These are phyloP conservation scores for Amiota communis DNA, from an alignment of 2,888 invertebrate genomes.

Conservation along the genomic window DNA sequence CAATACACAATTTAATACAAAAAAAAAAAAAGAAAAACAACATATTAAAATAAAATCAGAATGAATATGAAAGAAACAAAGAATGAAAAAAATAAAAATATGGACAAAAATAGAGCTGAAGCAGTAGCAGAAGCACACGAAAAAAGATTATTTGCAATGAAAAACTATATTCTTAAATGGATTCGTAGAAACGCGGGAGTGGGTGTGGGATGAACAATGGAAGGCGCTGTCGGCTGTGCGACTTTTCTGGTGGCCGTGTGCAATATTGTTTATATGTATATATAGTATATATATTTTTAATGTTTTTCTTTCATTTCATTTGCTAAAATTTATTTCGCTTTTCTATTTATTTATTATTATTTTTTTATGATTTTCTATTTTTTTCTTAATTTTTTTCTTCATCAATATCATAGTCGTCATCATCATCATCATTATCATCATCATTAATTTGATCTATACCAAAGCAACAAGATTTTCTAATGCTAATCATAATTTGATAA, in stretches of 20 bases:
- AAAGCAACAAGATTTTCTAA: background rate
- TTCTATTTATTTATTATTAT: slow-evolving; percentile 26
- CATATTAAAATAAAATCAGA: slow-evolving; percentile 29
- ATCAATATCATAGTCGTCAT: background rate
- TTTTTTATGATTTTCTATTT: slow-evolving; percentile 8
- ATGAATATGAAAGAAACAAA: slow-evolving; percentile 41
- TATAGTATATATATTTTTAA: slow-evolving; percentile 47
- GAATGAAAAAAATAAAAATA: slow-evolving; percentile 11
- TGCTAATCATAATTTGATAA: slow-evolving; percentile 14
- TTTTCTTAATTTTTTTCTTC: background rate
- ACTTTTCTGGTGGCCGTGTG: slow-evolving; percentile 69
- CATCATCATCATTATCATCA: background rate
- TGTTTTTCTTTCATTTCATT: slow-evolving; percentile 45
- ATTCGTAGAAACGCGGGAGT: slow-evolving; percentile 25
- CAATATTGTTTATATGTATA: slow-evolving; percentile 72
- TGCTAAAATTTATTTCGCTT: slow-evolving; percentile 11
- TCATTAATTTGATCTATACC: no score
- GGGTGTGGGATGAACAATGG: background rate
- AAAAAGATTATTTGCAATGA: slow-evolving; percentile 64
- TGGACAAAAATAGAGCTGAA: slow-evolving; percentile 22
- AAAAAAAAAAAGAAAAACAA: slow-evolving; percentile 55
- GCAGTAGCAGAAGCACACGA: slow-evolving; percentile 42
- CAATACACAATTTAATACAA: no score
- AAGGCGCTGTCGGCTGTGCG: slow-evolving; percentile 12
- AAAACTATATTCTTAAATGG: slow-evolving; percentile 35